A percentile compares a stretch with the other conserved stretches of the same genome.
phyloP scores from a whole-genome alignment of 2,888 invertebrate genomes.

The Megaustenia siamemsis region DNA sequence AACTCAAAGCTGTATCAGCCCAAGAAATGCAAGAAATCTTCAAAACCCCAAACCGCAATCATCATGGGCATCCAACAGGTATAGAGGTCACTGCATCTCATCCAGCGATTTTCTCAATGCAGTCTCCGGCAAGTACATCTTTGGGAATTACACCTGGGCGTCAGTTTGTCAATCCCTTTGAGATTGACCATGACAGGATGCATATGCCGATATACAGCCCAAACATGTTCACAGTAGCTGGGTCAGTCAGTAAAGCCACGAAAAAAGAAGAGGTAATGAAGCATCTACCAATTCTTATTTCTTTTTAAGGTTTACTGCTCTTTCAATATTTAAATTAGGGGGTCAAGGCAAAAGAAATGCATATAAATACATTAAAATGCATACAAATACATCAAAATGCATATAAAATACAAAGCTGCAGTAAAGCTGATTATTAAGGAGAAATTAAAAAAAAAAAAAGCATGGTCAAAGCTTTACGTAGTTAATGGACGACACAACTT shows the following conservation, averaged over 20 bases:
- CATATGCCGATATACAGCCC: constrained; percentile 75
- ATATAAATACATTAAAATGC: no score
- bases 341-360: no score
- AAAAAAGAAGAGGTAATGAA: no score
- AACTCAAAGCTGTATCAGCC: neutral
- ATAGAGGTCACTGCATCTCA: constrained; percentile 1
- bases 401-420: no score
- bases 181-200: constrained; percentile 64
- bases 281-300: no score
- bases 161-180: constrained; percentile 73
- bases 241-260: constrained; percentile 67
- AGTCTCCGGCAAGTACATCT: constrained; percentile 45
- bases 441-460: no score
- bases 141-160: constrained; percentile 48
- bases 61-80: neutral
- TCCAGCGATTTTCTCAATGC: neutral
- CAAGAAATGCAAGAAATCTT: constrained; percentile 40
- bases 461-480: no score
- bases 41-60: constrained; percentile 46
- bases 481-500: no score
- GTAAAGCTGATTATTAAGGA: no score
- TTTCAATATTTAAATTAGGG: no score
- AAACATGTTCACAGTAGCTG: constrained; percentile 69
- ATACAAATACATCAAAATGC: no score
- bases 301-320: no score